These are phyloP conservation scores for Monochamus saltuarius DNA, from an alignment of 1,140 invertebrate genomes.

Conservation along the genomic window DNA sequence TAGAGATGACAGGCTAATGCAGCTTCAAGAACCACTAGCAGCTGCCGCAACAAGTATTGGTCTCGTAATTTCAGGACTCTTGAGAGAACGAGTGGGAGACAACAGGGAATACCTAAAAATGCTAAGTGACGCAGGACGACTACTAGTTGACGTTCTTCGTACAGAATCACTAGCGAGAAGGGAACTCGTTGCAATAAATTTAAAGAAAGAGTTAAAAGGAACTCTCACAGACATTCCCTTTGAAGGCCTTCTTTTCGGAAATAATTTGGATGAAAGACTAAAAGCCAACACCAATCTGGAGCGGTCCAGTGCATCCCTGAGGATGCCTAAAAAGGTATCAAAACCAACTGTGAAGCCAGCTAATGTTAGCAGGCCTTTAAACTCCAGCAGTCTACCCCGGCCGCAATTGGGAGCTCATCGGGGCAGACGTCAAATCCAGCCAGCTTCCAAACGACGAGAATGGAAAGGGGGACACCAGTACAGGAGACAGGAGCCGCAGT, in stretches of 20 bases:
- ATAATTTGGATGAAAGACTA: conserved; percentile 14
- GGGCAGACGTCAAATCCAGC: no score
- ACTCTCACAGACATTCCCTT: neutral
- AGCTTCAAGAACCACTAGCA: conserved; percentile 5
- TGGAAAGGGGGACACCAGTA: neutral
- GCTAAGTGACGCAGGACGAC: conserved; percentile 13
- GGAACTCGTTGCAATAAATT: conserved; percentile 16
- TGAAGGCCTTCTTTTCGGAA: conserved; percentile 21
- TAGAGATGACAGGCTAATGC: conserved; percentile 5
- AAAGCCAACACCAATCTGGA: conserved; percentile 14
- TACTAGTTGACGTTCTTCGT: conserved; percentile 18
- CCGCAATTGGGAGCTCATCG: neutral
- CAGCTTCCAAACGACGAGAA: no score
- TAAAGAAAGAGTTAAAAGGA: conserved; percentile 16
- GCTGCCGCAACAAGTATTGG: conserved; percentile 7
- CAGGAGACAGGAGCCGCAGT: neutral
- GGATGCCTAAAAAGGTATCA: neutral
- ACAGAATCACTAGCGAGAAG: conserved; percentile 5
- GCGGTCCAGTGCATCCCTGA: conserved; percentile 5
- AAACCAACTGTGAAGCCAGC: conserved; percentile 8
- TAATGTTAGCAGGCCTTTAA: conserved; percentile 13
- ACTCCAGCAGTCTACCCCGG: conserved; percentile 14
- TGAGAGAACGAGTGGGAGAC: conserved; percentile 5
- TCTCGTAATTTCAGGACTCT: conserved; percentile 5
- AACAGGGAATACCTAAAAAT: neutral